These are phyloP conservation scores for Drosophila bocqueti DNA, from an alignment of 1,140 invertebrate species.

Conservation along the genomic window DNA sequence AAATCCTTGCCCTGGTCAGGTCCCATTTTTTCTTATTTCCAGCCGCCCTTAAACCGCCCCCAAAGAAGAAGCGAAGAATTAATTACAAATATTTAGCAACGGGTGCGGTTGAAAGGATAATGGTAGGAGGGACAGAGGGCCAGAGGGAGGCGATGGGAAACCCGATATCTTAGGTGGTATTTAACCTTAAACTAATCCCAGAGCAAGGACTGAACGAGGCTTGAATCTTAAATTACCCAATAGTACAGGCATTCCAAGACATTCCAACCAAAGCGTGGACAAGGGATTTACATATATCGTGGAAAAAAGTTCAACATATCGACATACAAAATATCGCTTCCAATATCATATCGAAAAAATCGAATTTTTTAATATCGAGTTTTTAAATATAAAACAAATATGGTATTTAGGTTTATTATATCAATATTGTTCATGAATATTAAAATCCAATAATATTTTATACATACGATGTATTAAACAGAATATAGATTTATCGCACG, in stretches of 20 bases:
- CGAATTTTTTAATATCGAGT: neutral
- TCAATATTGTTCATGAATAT: too few relatives aligned
- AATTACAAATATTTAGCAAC: constrained; percentile 30
- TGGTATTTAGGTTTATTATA: too few relatives aligned
- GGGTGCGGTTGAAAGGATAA: constrained; percentile 9
- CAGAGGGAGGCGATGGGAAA: neutral
- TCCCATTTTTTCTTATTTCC: constrained; percentile 17
- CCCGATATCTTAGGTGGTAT: constrained; percentile 11
- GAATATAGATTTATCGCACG: too few relatives aligned
- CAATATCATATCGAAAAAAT: neutral
- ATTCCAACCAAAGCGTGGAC: too few relatives aligned
- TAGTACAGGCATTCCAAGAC: neutral
- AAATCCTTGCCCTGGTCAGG: constrained; percentile 17
- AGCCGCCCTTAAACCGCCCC: constrained; percentile 14
- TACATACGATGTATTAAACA: too few relatives aligned
- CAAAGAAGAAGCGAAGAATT: constrained; percentile 8
- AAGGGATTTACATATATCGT: neutral
- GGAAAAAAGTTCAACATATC: neutral
- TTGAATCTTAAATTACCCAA: neutral
- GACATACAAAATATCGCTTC: neutral
- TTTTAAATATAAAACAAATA: too few relatives aligned
- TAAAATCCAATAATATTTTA: too few relatives aligned
- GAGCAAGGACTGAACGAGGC: neutral
- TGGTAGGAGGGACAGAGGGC: neutral
- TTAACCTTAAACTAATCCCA: constrained; percentile 17